Conservation (phyloP, 2,888 invertebrate species). For the Synanthedon myopaeformis region DNA sequence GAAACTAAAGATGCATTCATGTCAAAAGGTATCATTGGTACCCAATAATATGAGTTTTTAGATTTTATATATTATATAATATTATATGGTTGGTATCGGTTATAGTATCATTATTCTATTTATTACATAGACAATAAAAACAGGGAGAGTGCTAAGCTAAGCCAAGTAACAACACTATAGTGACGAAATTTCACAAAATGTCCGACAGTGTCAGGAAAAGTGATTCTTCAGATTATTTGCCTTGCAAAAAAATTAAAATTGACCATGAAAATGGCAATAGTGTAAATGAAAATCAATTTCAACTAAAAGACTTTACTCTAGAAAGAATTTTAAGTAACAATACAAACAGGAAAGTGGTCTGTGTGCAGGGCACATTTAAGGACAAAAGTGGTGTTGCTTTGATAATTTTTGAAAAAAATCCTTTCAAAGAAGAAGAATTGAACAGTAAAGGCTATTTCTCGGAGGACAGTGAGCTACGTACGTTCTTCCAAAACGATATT, state of each 20-base stretch:
- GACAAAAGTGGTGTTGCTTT: constrained; percentile 75
- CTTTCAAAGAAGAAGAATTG: constrained; percentile 77
- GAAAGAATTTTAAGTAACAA: constrained; percentile 79
- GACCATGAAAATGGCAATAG: constrained; percentile 41
- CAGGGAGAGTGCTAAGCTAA: too few species aligned
- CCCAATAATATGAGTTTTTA: too few species aligned
- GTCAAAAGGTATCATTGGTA: too few species aligned
- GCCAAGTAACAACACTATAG: too few species aligned
- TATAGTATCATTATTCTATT: too few species aligned
- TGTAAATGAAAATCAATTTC: constrained; percentile 32
- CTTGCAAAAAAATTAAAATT: constrained; percentile 55
- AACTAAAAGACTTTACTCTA: constrained; percentile 76
- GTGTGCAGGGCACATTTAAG: constrained; percentile 76
- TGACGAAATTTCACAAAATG: constrained; percentile 37
- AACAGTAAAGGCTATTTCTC: constrained; percentile 71
- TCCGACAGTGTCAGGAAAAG: constrained; percentile 50
- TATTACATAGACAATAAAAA: too few species aligned
- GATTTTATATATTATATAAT: too few species aligned
- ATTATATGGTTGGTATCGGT: too few species aligned
- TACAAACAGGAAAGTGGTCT: constrained; percentile 77
- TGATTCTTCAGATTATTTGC: constrained; percentile 33
- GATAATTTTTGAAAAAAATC: constrained; percentile 84
- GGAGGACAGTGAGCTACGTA: constrained; percentile 68
- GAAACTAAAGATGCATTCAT: too few species aligned
- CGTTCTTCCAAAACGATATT: constrained; percentile 84